Base-by-base conservation (phyloP, 1,140 invertebrate genomes). In the Zeugodacus cucurbitae region DNA sequence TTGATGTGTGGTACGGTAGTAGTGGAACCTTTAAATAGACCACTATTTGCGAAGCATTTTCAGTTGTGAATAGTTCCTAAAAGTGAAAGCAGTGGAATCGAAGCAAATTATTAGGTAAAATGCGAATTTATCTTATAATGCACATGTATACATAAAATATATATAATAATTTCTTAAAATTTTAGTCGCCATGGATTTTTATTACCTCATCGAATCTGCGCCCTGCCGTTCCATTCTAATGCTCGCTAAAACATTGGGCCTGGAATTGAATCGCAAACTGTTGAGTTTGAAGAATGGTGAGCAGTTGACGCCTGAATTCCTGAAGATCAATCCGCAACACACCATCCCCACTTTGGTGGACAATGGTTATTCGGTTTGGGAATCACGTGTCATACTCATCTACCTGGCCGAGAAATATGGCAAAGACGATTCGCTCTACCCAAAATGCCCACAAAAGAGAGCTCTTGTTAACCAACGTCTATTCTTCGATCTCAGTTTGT, bases 381-480 rank as follows among this genome's bases (percentile, higher is more conserved):
- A 97, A 93, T 96, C 96, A 90, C 96, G 96, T 88, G 96, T 96
- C 64, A 96, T 97, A 89, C 95, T 95, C 89, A 94, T 94, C 54
- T 98, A 97, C 93, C 92, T 97, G 89, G 95, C 94, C 1, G 95
- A 95, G 82, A 94, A 95, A 87, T 97, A 97, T 91, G 96, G 94
- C 54, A 96, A 96, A 91, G 94, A 96, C 89, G 95, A 95, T 90
- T 93, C 93, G 2, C 93, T 97, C 29, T 97, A 96, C 92, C 97
- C 96, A 20, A 95, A 95, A 90, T 95, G 96, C 89, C 94, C 95
- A 1, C 95, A 96, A 90, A 92, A 95, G 89, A 95, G 96, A 85
- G 97, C 96, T 6, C 0, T 96, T 0, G 95, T 98, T 14, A 96
- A 97, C 91, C 95, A 96, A 90, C 94, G 96, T 89, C 93, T 98